Conservation (phyloP, 2,888 invertebrate species). For the Orthosia gothica region DNA sequence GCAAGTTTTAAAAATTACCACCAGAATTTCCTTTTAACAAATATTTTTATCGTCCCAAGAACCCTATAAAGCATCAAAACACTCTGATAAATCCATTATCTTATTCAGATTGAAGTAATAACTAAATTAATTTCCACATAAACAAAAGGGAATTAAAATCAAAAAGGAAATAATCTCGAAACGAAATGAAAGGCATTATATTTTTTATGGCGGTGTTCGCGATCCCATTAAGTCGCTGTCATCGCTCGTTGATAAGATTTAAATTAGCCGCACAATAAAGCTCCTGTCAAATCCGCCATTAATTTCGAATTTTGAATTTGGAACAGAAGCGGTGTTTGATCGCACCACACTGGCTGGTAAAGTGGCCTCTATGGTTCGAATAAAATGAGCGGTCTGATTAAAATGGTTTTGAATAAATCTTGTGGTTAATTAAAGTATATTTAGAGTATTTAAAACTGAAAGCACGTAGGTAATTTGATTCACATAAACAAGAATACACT, state of each 20-base stretch:
- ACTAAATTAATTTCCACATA: constrained; percentile 73
- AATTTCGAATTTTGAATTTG: constrained; percentile 89
- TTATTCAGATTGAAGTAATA: constrained; percentile 62
- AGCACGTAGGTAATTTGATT: neutral
- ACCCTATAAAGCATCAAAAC: neutral
- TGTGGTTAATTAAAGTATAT: neutral
- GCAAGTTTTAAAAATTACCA: neutral
- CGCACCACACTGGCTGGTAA: constrained; percentile 68
- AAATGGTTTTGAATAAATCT: constrained; percentile 21
- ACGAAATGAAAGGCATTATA: constrained; percentile 79
- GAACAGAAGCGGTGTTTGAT: constrained; percentile 85
- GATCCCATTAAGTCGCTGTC: constrained; percentile 91
- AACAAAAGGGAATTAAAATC: constrained; percentile 73
- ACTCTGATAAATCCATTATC: constrained; percentile 41
- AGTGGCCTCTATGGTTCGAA: constrained; percentile 54
- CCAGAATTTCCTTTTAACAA: neutral
- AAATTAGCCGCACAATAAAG: constrained; percentile 91
- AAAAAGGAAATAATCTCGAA: constrained; percentile 66
- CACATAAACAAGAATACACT: neutral
- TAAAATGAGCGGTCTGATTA: constrained; percentile 29
- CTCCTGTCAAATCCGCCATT: constrained; percentile 91
- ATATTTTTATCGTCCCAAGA: neutral
- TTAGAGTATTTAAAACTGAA: neutral
- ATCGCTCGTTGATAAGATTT: constrained; percentile 91
- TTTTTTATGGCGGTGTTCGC: constrained; percentile 85